Percentiles rank a stretch among this genome's conserved stretches.
Evolutionary conservation across 2,113 vertebrate genomes (phyloP).

Genomic region (human (Homo sapiens)): GRCh38 chr17:53174001-53174500

Average conservation of each 20-base stretch:
- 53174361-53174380: background rate
- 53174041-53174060: background rate
- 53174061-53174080: background rate
- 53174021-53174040: background rate
- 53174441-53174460: background rate
- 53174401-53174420: background rate
- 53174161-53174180: background rate
- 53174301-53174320: conserved; percentile 16
- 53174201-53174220: background rate
- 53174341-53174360: background rate
- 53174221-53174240: background rate
- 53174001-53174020: background rate
- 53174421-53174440: background rate
- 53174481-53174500: background rate
- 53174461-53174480: background rate
- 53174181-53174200: background rate
- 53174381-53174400: background rate
- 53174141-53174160: background rate
- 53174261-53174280: background rate
- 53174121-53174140: background rate
- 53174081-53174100: background rate
- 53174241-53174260: background rate
- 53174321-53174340: background rate
- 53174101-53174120: background rate
- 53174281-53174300: background rate